These are phyloP conservation scores for Ectropis grisescens DNA, from an alignment of 1,140 invertebrate species.

Conservation along the genomic window DNA sequence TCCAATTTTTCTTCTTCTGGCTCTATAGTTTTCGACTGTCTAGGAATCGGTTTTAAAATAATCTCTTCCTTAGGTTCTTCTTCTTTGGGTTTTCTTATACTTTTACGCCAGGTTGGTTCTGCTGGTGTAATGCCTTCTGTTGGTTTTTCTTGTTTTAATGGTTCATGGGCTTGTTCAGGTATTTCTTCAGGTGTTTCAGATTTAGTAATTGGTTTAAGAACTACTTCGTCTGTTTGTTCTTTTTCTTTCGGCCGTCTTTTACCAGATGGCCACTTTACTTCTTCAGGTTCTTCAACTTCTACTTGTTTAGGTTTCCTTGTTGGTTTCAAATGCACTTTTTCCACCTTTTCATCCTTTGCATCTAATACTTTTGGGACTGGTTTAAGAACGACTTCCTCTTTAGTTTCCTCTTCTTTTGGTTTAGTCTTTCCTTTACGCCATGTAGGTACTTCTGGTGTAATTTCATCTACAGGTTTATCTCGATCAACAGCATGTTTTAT, in stretches of 20 bases:
- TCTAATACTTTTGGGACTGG: constrained; percentile 7
- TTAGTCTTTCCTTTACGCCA: no score
- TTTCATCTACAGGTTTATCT: constrained; percentile 14
- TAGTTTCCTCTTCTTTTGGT: no score
- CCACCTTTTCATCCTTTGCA: constrained; percentile 11
- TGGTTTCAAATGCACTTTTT: constrained; percentile 14
- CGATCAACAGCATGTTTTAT: no score
- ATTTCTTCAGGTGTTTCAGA: constrained; percentile 4
- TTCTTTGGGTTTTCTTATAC: constrained; percentile 11
- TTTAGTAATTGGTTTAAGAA: constrained; percentile 6
- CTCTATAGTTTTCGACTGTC: constrained; percentile 5
- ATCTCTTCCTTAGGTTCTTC: constrained; percentile 10
- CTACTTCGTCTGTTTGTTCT: constrained; percentile 9
- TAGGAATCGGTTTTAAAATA: constrained; percentile 6
- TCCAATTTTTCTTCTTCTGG: constrained; percentile 10
- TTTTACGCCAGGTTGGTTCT: background rate
- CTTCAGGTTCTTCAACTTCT: constrained; percentile 5
- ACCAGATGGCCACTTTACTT: constrained; percentile 8
- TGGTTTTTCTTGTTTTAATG: constrained; percentile 3
- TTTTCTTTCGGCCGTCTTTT: constrained; percentile 10
- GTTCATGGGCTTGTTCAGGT: constrained; percentile 6
- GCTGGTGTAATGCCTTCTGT: constrained; percentile 5
- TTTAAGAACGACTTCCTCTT: constrained; percentile 12
- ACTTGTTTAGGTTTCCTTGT: constrained; percentile 10
- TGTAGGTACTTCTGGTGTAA: constrained; percentile 9